Evolutionary conservation across 2,797 vertebrate genomes (phyloP).

Genomic region (Astyanax mexicanus): DNA sequence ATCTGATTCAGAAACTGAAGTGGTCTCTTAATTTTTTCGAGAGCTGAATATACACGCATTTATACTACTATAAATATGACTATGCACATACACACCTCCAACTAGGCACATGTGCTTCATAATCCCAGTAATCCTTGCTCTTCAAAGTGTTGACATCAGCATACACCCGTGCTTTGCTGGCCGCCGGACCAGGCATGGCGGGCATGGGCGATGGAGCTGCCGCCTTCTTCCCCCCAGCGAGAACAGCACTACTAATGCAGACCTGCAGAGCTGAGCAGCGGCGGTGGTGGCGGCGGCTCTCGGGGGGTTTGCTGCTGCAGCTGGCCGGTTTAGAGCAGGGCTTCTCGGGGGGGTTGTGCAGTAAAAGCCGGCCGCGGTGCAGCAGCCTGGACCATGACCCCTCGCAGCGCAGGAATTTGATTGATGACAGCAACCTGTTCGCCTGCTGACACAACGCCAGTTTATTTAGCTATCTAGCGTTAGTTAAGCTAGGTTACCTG

Average conservation of each 20-base stretch:
- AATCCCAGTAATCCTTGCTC: constrained; percentile 98
- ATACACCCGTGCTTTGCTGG: constrained; percentile 97
- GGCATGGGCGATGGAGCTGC: constrained; percentile 72
- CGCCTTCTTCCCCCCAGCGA: constrained; percentile 65
- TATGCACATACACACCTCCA: no score
- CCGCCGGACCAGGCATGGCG: constrained; percentile 95
- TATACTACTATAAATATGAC: no score
- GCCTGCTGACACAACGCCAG: no score
- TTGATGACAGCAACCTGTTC: constrained; percentile 67
- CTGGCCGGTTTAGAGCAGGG: constrained; percentile 60
- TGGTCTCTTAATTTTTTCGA: no score
- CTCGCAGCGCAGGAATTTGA: constrained; percentile 71
- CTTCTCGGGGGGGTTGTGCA: no score
- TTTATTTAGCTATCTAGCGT: neutral
- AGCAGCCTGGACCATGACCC: constrained; percentile 56
- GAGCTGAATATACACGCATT: no score
- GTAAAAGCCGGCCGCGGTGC: constrained; percentile 55
- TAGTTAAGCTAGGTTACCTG: neutral
- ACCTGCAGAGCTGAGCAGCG: constrained; percentile 67
- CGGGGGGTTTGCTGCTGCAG: no score
- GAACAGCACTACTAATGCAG: constrained; percentile 64
- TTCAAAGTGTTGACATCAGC: constrained; percentile 96
- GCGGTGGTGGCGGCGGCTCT: no score
- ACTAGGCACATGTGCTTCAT: constrained; percentile 92
- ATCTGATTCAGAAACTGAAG: no score